Evolutionary conservation across 2,888 invertebrate species (phyloP), one percentile per base, ranked within the genome.

Genomic region (Mechanitis mazaeus): DNA sequence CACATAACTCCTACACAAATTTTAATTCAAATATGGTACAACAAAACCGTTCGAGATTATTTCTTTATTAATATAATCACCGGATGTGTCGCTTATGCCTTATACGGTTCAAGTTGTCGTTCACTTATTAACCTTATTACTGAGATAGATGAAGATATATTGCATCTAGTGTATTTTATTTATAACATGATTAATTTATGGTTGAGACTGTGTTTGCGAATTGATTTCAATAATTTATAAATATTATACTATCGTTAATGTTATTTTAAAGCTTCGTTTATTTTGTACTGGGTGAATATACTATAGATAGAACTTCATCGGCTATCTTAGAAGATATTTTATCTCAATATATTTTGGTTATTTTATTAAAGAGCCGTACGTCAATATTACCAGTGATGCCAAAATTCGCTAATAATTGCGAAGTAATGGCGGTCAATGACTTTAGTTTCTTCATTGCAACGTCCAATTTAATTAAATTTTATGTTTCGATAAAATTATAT

Each of bases 1-100:
- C 85, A 83, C 75, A 67, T 68, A 69, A 73, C 78, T 74, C 83
- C 84, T 72, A 84, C 87, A 75, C 75, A 74, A 60, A 63, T 6
- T 35, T 35, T 6, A 35, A 35, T 35, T 3, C 35, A 35, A 35
- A 35, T 35, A 35, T 65, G 20, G 12, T 12, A 45, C 61, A 63
- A 59, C 64, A 70, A 72, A 74, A 75, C 75, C 70, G 69, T 74
- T 71, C 70, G 69, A 70, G 65, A 69, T 67, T 69, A 68, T 68
- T 68, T 69, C 71, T 75, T 71, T 75, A 77, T 77, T 72, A 69
- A 72, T 64, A 70, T 73, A 71, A 75, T 77, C 72, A 75, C 72
- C 74, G 72, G 73, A 77, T 71, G 67, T 64, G 61, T 62, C 33
- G 11, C 54, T 71, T 69, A 58, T 42, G 63, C 75, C 75, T 71